A percentile compares a stretch with the other conserved stretches of the same genome.
Conservation (phyloP, 2,888 invertebrate genomes). For the Calliscelio sp. region DNA sequence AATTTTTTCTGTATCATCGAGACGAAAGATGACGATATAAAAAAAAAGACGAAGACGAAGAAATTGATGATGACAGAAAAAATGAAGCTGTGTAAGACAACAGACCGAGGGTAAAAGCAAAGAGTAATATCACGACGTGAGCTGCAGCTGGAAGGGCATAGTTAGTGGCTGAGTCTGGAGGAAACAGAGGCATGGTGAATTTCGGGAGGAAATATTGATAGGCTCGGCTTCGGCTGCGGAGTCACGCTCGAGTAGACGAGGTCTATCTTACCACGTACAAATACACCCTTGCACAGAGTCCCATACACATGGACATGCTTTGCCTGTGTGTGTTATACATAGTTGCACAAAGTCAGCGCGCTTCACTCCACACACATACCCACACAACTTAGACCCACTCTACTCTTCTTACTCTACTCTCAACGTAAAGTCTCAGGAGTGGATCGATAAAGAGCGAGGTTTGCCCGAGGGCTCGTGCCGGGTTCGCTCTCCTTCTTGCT, state of each 20-base stretch:
- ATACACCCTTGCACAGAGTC: slow-evolving; percentile 57
- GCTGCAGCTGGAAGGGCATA: slow-evolving; percentile 62
- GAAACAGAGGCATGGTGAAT: slow-evolving; percentile 77
- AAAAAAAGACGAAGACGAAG: too few relatives aligned
- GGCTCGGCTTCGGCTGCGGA: slow-evolving; percentile 85
- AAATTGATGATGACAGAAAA: too few relatives aligned
- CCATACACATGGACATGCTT: background rate
- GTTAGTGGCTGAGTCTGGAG: slow-evolving; percentile 68
- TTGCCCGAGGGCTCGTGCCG: slow-evolving; percentile 83
- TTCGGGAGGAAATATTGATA: slow-evolving; percentile 85
- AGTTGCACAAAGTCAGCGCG: slow-evolving; percentile 53
- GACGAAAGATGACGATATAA: too few relatives aligned
- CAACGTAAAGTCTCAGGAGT: slow-evolving; percentile 82
- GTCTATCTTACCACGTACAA: slow-evolving; percentile 79
- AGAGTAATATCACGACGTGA: slow-evolving; percentile 63
- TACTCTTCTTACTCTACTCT: slow-evolving; percentile 75
- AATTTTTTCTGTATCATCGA: background rate
- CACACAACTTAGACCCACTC: slow-evolving; percentile 60
- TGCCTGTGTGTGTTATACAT: slow-evolving; percentile 18
- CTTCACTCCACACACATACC: slow-evolving; percentile 52
- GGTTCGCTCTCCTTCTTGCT: slow-evolving; percentile 82
- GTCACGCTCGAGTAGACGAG: slow-evolving; percentile 85
- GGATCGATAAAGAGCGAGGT: slow-evolving; percentile 85
- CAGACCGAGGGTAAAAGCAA: slow-evolving; percentile 48
- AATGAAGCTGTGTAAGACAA: slow-evolving; percentile 9